A percentile compares a stretch with the other conserved stretches of the same genome.
These are phyloP conservation scores for Apamea sordens DNA, from an alignment of 2,888 invertebrate genomes.

Conservation along the genomic window DNA sequence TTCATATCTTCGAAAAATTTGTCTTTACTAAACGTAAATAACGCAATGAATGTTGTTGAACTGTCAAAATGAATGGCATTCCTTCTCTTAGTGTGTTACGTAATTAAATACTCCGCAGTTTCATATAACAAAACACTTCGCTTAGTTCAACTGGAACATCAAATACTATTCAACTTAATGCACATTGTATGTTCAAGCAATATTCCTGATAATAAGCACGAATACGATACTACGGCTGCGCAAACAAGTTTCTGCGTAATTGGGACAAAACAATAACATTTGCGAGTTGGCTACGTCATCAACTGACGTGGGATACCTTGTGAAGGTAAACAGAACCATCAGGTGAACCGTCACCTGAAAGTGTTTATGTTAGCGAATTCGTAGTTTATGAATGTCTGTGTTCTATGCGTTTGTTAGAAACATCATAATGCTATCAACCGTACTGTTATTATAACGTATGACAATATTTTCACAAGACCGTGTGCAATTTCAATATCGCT, in stretches of 20 bases:
- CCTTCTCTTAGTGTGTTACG: not conserved
- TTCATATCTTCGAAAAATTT: not conserved
- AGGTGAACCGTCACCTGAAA: constrained; percentile 6
- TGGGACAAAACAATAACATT: constrained; percentile 51
- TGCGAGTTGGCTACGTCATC: constrained; percentile 46
- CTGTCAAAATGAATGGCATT: not conserved
- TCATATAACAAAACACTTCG: not conserved
- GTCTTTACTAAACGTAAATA: not conserved
- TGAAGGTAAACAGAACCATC: constrained; percentile 40
- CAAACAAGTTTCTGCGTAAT: constrained; percentile 51
- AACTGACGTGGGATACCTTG: constrained; percentile 10
- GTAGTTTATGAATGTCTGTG: constrained; percentile 10
- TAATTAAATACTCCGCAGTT: not conserved
- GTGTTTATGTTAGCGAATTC: not conserved
- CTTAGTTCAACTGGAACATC: not conserved
- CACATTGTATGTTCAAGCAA: constrained; percentile 13
- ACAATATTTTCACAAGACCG: constrained; percentile 1
- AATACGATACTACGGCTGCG: constrained; percentile 35
- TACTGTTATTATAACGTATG: constrained; percentile 3
- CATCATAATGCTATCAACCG: constrained; percentile 1
- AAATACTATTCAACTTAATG: constrained; percentile 23
- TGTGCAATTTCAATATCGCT: constrained; percentile 1
- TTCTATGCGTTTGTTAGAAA: not conserved
- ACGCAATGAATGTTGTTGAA: not conserved
- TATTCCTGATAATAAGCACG: constrained; percentile 31